Evolutionary conservation across 1,140 invertebrate genomes (phyloP), one percentile per base, ranked within the genome.

Genomic region (Grapholita molesta): DNA sequence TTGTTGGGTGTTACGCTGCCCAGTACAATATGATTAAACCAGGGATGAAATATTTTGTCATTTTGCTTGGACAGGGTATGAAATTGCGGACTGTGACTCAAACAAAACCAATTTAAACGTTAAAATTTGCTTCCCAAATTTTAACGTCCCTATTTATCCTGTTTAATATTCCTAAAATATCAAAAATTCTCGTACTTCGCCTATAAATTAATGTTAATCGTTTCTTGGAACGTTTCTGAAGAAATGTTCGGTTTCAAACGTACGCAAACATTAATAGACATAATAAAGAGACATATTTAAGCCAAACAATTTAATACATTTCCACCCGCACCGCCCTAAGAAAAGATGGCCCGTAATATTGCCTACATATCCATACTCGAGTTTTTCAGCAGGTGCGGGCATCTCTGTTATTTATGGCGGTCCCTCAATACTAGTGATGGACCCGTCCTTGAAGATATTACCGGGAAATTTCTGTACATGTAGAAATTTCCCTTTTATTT

Each of bases 401-500:
- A 75, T 73, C 75, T 74, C 69, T 68, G 73, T 82, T 81, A 85
- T 84, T 84, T 84, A 84, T 75, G 82, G 75, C 75, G 76, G 73
- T 73, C 79, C 71, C 74, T 68, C 74, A 70, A 74, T 78, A 72
- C 70, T 48, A 48, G 42, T 48, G 42, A 3, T 48, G 42, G n/a
- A 9, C 18, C 42, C 2, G 18, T 21, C 8, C 6, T 7, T 15
- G 35, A n/a, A n/a, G n/a, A n/a, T n/a, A n/a, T n/a, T n/a, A n/a
- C n/a, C n/a, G n/a, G n/a, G n/a, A n/a, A n/a, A n/a, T n/a, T n/a
- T n/a, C n/a, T n/a, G n/a, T n/a, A n/a, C n/a, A n/a, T n/a, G n/a
- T n/a, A n/a, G n/a, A n/a, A n/a, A n/a, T n/a, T n/a, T n/a, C n/a
- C n/a, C n/a, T n/a, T n/a, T n/a, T n/a, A n/a, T n/a, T n/a, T n/a